Conservation (phyloP, 2,113 vertebrate species). For the Urocolius indicus region DNA sequence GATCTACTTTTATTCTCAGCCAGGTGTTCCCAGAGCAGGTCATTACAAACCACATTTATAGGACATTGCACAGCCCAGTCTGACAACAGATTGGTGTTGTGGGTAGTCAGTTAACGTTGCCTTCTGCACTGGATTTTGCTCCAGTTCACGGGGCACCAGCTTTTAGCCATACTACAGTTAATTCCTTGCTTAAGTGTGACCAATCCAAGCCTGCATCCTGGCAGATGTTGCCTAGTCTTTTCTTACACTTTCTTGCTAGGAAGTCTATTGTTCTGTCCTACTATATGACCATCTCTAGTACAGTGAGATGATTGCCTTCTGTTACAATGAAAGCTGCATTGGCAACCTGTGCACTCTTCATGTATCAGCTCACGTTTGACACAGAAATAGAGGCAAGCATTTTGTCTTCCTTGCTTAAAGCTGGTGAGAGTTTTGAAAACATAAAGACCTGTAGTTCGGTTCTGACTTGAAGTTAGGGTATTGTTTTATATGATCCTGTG, state of each 20-base stretch:
- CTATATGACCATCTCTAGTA: background rate
- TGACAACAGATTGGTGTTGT: background rate
- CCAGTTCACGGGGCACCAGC: background rate
- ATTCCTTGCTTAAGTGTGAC: background rate
- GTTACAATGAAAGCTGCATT: background rate
- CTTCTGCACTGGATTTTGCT: background rate
- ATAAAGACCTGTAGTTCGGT: background rate
- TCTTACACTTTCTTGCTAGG: background rate
- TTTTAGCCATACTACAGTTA: background rate
- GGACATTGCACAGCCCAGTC: background rate
- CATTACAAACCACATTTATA: background rate
- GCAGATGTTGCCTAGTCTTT: background rate
- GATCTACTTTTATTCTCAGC: background rate
- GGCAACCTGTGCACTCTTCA: background rate
- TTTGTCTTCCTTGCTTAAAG: background rate
- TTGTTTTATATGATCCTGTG: background rate
- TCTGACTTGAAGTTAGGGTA: background rate
- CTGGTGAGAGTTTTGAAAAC: background rate
- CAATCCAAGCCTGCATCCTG: background rate
- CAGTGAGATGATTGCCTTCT: background rate
- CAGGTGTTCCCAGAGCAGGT: background rate
- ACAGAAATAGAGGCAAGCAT: background rate
- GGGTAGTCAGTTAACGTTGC: background rate
- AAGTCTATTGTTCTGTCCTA: background rate
- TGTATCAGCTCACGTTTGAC: background rate